These are phyloP conservation scores for Platyrinchus mystaceus DNA, from an alignment of 2,797 vertebrate genomes.

Conservation along the genomic window DNA sequence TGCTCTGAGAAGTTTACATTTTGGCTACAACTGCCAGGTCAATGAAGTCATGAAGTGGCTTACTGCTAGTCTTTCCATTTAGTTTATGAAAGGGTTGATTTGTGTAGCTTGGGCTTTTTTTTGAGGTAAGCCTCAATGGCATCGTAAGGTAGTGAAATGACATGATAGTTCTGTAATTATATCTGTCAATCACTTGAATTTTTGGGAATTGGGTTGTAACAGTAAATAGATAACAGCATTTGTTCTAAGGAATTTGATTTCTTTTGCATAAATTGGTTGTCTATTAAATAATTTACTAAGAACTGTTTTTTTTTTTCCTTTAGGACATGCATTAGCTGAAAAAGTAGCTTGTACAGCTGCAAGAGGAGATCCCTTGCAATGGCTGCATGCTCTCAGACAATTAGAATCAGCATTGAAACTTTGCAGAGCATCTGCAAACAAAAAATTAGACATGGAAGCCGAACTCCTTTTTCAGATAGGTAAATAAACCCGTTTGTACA, in stretches of 20 bases:
- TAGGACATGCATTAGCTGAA: constrained; percentile 76
- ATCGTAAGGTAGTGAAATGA: background rate
- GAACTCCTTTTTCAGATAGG: constrained; percentile 83
- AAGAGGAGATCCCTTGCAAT: constrained; percentile 48
- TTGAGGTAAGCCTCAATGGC: background rate
- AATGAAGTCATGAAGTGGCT: background rate
- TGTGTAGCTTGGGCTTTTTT: background rate
- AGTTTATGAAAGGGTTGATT: background rate
- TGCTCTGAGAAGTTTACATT: background rate
- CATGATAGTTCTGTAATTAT: background rate
- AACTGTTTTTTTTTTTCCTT: background rate
- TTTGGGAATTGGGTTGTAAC: background rate
- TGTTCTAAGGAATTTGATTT: background rate
- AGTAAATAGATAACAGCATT: background rate
- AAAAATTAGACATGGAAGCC: constrained; percentile 76
- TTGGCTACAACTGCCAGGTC: background rate
- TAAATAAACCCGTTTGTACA: constrained; percentile 29
- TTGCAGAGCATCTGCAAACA: constrained; percentile 64
- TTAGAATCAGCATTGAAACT: constrained; percentile 75
- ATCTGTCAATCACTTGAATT: background rate
- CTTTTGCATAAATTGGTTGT: background rate
- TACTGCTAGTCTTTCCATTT: background rate
- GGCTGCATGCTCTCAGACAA: constrained; percentile 66
- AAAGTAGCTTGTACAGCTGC: constrained; percentile 31
- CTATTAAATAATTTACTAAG: background rate